phyloP scores from a whole-genome alignment of 2,888 invertebrate species.

The Scaptomyza flava region DNA sequence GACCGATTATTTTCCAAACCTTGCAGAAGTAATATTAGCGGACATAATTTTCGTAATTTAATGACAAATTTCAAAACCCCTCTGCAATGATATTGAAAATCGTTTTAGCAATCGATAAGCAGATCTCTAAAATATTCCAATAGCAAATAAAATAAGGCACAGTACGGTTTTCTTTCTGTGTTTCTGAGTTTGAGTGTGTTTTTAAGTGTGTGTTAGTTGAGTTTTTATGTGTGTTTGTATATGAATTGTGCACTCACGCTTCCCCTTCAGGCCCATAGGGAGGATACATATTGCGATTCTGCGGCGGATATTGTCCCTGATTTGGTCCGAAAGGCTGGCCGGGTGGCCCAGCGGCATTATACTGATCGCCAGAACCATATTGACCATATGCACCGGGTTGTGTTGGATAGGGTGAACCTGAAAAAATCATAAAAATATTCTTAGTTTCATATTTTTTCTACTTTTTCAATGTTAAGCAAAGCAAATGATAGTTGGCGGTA shows the following conservation, averaged over 20 bases:
- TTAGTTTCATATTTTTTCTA: slow-evolving; percentile 2
- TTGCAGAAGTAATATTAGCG: too few species aligned
- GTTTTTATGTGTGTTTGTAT: slow-evolving; percentile 15
- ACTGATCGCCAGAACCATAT: slow-evolving; percentile 88
- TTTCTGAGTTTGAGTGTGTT: slow-evolving; percentile 20
- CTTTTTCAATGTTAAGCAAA: neutral
- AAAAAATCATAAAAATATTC: slow-evolving; percentile 31
- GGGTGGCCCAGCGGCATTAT: slow-evolving; percentile 86
- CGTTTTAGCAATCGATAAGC: neutral
- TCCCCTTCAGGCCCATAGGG: slow-evolving; percentile 90
- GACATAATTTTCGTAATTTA: too few species aligned
- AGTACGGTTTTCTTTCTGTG: slow-evolving; percentile 43
- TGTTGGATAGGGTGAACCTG: slow-evolving; percentile 86
- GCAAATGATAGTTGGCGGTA: slow-evolving; percentile 8
- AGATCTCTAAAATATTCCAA: neutral
- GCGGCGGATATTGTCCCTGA: slow-evolving; percentile 87
- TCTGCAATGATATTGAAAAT: slow-evolving; percentile 1
- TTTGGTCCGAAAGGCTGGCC: slow-evolving; percentile 87
- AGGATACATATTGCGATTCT: slow-evolving; percentile 92
- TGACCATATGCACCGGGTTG: slow-evolving; percentile 88
- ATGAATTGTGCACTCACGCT: slow-evolving; percentile 85
- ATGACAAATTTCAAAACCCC: neutral
- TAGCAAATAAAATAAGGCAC: slow-evolving; percentile 17
- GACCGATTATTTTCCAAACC: too few species aligned
- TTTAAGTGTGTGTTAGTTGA: neutral